Evolutionary conservation across 92 coral and sea anemone species (phyloP), one percentile per base, ranked within the genome.

Genomic region (Chrysogorgia sp.): DNA sequence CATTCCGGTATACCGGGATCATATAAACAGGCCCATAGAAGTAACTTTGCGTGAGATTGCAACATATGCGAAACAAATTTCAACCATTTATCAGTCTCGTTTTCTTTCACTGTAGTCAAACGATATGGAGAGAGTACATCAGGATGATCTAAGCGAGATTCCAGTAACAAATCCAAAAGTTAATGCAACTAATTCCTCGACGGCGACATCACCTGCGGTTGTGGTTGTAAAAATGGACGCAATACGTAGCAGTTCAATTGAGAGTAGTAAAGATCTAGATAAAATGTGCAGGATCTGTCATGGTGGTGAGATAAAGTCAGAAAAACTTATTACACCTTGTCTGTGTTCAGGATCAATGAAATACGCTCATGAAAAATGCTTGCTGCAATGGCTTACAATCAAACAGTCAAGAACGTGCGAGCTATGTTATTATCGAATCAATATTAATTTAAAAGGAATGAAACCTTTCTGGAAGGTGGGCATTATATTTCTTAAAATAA

Each of bases 391-490:
- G 79, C 2, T 72, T 30, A 1, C 64, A 4, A 24, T 33, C 64
- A 72, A 56, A 56, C 33, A 58, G 28, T 53, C 65, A 10, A 72
- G 25, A 55, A n/a, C 63, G 1, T 72, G 79, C 53, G 65, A 72
- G 28, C 79, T 72, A 53, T 72, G 79, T 34, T 65, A 31, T 37
- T 72, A 55, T 15, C 22, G n/a, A 15, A 72, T 72, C 17, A 43
- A 72, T 33, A 72, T 72, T 21, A 35, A 72, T 55, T 35, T 50
- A 47, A 72, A 52, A 24, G 79, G 79, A 52, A 53, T 72, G 40
- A 72, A 72, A 72, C 79, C 64, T 53, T 56, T 72, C 32, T 72
- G 79, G 79, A 72, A 55, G 79, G 79, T 72, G 55, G 5, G 79
- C 34, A 4, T 4, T 37, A 37, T 12, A 37, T 4, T 37, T 37